Base-by-base conservation (phyloP, 92 coral and sea anemone species). In the Nematostella vectensis region DNA sequence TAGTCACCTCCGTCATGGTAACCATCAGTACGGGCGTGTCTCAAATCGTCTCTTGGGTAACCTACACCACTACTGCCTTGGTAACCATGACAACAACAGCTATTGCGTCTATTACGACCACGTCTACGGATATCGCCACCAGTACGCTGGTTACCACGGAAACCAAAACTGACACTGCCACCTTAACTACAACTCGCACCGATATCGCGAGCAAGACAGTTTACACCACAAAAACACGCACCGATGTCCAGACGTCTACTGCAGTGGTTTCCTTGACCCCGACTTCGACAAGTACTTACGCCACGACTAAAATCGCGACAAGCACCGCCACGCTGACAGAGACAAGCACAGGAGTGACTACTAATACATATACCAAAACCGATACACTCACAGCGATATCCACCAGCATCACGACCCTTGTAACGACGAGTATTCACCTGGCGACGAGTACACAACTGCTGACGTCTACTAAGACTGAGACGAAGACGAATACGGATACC, bases 21-120 rank as follows among this genome's bases (percentile, higher is more conserved):
- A 68, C 66, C 55, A 58, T 64, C 13, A 74, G 74, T 25, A 74
- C 74, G 23, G 80, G 63, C 47, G 37, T 42, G 12, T 38, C 48
- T 17, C 58, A 38, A 2, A 45, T 4, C 18, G 18, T 22, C 17
- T 22, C 9, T 6, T 22, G 4, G 17, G 12, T 4, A 11, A 45
- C 21, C 18, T 6, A 45, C 9, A 45, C 63, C 20, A 12, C 30
- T 1, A 58, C 63, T 9, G 4, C 25, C 19, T 2, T 39, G 19
- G 37, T 24, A 12, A 74, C 69, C 1, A 21, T 31, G 19, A 74
- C 80, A 27, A 25, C 37, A n/a, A 70, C 70, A 20, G 31, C 60
- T 13, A 50, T 56, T 2, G 69, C 40, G 4, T 54, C 70, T 16
- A 26, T 54, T 22, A 62, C 63, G 15, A 59, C 50, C n/a, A 62